A percentile compares a stretch with the other conserved stretches of the same genome.
phyloP scores from a whole-genome alignment of 2,888 invertebrate species.

The Yponomeuta cagnagella region DNA sequence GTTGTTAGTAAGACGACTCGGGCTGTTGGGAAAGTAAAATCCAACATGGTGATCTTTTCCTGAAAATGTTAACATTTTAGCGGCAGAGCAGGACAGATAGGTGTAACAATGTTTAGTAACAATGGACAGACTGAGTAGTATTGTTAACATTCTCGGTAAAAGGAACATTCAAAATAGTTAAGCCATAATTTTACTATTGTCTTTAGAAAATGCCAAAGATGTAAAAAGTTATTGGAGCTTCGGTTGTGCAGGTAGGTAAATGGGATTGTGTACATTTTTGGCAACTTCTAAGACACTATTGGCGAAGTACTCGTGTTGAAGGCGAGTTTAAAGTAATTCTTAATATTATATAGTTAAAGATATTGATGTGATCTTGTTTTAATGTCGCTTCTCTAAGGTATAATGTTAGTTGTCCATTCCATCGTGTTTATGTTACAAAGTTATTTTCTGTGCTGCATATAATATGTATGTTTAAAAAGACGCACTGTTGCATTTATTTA shows the following conservation, averaged over 20 bases:
- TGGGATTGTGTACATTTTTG: no score
- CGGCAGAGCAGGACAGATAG: background rate
- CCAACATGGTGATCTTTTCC: background rate
- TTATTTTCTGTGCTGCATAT: background rate
- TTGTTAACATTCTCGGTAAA: background rate
- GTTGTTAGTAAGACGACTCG: constrained; percentile 20
- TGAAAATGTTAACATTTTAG: background rate
- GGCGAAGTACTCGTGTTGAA: background rate
- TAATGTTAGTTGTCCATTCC: constrained; percentile 3
- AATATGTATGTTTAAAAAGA: constrained; percentile 33
- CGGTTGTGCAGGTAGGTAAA: no score
- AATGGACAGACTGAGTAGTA: background rate
- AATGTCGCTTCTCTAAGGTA: background rate
- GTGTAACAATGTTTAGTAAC: background rate
- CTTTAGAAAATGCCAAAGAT: no score
- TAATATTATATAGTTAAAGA: background rate
- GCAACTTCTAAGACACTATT: background rate
- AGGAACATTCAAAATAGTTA: background rate
- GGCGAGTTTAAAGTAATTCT: background rate
- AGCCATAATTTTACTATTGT: no score
- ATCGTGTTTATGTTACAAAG: background rate
- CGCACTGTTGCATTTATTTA: background rate
- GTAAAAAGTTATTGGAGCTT: no score
- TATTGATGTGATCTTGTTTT: background rate
- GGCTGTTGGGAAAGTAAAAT: background rate